Conservation (phyloP, 2,797 vertebrate species). For the Anguilla marmorata region DNA sequence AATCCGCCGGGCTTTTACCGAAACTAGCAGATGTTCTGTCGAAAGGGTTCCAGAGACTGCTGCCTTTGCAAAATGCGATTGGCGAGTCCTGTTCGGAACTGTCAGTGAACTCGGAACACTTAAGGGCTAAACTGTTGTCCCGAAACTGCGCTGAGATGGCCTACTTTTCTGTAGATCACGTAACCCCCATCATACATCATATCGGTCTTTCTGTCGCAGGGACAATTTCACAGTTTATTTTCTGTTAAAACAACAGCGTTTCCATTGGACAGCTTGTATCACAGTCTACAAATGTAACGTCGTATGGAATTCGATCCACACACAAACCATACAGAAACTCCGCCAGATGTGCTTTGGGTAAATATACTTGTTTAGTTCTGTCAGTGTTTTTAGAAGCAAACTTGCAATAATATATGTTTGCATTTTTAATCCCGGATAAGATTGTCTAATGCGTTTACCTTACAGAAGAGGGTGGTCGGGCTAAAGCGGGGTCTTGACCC, state of each 20-base stretch:
- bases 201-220: not conserved
- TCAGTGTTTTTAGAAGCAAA: not conserved
- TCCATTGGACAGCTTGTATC: not conserved
- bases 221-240: not conserved
- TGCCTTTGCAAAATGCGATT: not conserved
- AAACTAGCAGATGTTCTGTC: not conserved
- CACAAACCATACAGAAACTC: not conserved
- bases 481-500: not conserved
- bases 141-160: not conserved
- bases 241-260: not conserved
- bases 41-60: not conserved
- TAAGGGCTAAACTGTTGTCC: not conserved
- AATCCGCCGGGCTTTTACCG: not conserved
- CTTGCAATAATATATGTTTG: not conserved
- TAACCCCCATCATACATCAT: not conserved
- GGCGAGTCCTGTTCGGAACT: not conserved
- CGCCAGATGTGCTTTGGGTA: not conserved
- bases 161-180: not conserved
- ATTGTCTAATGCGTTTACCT: conserved; percentile 19
- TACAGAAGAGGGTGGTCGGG: not conserved
- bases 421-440: not conserved
- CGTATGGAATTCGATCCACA: not conserved
- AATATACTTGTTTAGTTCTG: not conserved
- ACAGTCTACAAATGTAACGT: not conserved
- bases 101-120: not conserved